Conservation (phyloP, 1,140 invertebrate genomes). For the Lycorma delicatula region DNA sequence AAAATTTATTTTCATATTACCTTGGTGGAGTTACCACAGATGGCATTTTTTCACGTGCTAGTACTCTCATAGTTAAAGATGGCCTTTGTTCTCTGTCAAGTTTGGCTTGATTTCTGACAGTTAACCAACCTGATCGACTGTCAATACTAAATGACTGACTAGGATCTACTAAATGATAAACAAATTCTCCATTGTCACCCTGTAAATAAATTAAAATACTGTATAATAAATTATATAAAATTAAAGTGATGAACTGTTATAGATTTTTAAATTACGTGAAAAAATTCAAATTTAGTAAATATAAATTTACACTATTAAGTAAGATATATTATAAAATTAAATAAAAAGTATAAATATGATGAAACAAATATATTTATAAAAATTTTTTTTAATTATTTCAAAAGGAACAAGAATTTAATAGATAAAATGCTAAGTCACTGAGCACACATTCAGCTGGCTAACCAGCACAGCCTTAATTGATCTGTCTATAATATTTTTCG, state of each 20-base stretch:
- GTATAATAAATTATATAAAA: too few species aligned
- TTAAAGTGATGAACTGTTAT: neutral
- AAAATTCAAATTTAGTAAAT: neutral
- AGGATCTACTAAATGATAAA: conserved; percentile 64
- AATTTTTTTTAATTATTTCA: too few species aligned
- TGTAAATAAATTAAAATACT: conserved; percentile 32
- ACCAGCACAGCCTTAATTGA: too few species aligned
- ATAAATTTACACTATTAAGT: too few species aligned
- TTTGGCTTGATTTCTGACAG: conserved; percentile 66
- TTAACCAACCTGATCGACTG: conserved; percentile 70
- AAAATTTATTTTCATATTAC: too few species aligned
- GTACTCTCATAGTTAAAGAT: conserved; percentile 59
- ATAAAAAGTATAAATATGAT: too few species aligned
- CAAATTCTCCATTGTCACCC: conserved; percentile 75
- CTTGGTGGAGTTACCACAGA: conserved; percentile 40
- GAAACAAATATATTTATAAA: too few species aligned
- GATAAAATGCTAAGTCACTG: too few species aligned
- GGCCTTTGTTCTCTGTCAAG: conserved; percentile 67
- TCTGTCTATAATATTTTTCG: too few species aligned
- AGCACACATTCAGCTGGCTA: too few species aligned
- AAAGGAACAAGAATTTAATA: too few species aligned
- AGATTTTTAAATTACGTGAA: neutral
- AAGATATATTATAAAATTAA: too few species aligned
- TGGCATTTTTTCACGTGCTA: conserved; percentile 61
- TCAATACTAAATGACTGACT: conserved; percentile 72